These are phyloP conservation scores for Drosophila sordidapex DNA, from an alignment of 2,888 invertebrate genomes.

Conservation along the genomic window DNA sequence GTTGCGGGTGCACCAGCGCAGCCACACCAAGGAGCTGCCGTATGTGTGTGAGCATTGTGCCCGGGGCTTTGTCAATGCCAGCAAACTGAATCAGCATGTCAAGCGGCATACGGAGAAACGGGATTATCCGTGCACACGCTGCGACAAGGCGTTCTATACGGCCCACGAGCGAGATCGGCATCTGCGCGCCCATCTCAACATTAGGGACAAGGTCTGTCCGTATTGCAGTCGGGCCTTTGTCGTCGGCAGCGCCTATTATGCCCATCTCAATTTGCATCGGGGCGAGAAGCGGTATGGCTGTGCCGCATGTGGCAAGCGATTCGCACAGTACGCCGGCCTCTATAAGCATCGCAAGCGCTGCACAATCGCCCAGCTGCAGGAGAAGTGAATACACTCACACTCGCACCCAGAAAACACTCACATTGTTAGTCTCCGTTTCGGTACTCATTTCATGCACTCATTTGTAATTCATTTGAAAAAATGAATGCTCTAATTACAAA, in stretches of 20 bases:
- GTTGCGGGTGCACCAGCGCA: conserved; percentile 75
- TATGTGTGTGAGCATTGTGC: conserved; percentile 82
- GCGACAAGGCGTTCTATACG: conserved; percentile 80
- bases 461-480: neutral
- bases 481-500: neutral
- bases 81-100: conserved; percentile 82
- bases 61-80: conserved; percentile 80
- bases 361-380: conserved; percentile 7
- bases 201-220: conserved; percentile 80
- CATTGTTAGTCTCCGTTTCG: neutral
- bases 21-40: conserved; percentile 80
- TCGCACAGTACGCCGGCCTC: conserved; percentile 82
- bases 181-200: conserved; percentile 77
- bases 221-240: conserved; percentile 81
- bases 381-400: conserved; percentile 5
- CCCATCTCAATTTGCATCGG: conserved; percentile 81
- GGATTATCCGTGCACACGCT: conserved; percentile 75
- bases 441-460: neutral
- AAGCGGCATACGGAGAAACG: conserved; percentile 78
- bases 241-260: conserved; percentile 80
- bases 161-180: conserved; percentile 81
- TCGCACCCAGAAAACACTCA: neutral
- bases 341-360: conserved; percentile 80
- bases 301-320: conserved; percentile 67
- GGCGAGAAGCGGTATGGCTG: conserved; percentile 80